Evolutionary conservation across 2,113 vertebrate species (phyloP).

Genomic region (Pachypanchax playfairii): DNA sequence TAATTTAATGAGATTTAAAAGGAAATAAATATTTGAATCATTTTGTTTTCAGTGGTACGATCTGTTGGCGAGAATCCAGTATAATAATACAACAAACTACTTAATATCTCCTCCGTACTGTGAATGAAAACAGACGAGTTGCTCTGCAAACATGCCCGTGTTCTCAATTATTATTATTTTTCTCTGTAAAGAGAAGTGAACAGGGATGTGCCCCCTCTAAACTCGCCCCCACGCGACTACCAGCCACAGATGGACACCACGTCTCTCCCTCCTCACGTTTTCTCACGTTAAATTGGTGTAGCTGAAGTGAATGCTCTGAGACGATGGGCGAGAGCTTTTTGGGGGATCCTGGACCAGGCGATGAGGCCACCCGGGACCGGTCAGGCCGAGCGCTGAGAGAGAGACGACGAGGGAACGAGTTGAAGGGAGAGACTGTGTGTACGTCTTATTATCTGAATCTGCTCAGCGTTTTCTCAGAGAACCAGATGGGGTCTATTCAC

Average conservation of each 20-base stretch:
- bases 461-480: slow-evolving; percentile 76
- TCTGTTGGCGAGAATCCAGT: neutral
- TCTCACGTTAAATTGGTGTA: slow-evolving; percentile 76
- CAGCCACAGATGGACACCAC: slow-evolving; percentile 67
- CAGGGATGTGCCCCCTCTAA: slow-evolving; percentile 29
- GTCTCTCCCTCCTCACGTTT: slow-evolving; percentile 60
- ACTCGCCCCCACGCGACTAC: slow-evolving; percentile 33
- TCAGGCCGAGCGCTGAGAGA: slow-evolving; percentile 43
- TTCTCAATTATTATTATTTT: slow-evolving; percentile 13
- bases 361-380: slow-evolving; percentile 68
- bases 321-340: slow-evolving; percentile 63
- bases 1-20: no score
- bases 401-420: slow-evolving; percentile 20
- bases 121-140: neutral
- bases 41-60: no score
- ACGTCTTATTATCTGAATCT: slow-evolving; percentile 64
- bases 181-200: slow-evolving; percentile 6
- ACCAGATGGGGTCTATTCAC: slow-evolving; percentile 86
- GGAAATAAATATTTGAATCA: no score
- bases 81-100: neutral
- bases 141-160: neutral
- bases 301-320: slow-evolving; percentile 54
- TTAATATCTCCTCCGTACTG: neutral
- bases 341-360: slow-evolving; percentile 68
- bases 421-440: slow-evolving; percentile 39